Percentiles rank a stretch among this genome's conserved stretches.
These are phyloP conservation scores for Mobula birostris DNA, from an alignment of 2,113 vertebrate species.

Conservation along the genomic window DNA sequence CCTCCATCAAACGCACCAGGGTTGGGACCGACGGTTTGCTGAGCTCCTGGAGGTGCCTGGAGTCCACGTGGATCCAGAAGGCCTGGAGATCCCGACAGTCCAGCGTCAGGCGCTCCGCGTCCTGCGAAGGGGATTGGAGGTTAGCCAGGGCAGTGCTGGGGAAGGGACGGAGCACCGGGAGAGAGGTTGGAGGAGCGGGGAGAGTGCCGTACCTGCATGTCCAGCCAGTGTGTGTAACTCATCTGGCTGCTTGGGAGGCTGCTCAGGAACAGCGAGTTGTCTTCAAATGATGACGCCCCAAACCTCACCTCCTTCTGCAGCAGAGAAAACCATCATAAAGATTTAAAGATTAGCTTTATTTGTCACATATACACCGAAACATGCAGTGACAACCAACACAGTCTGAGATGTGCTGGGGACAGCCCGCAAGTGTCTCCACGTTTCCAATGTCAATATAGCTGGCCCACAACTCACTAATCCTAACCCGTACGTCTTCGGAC, in stretches of 20 bases:
- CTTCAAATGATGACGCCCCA: conserved; percentile 31
- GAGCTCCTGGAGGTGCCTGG: not conserved
- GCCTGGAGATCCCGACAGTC: not conserved
- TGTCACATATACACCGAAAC: no score
- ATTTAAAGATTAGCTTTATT: no score
- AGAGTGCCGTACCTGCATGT: conserved; percentile 22
- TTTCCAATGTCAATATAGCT: no score
- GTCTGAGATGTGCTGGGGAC: no score
- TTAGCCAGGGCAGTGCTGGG: not conserved
- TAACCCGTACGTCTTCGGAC: no score
- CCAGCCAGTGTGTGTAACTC: conserved; percentile 38
- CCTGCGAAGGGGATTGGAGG: not conserved
- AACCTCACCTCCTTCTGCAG: conserved; percentile 36
- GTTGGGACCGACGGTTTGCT: not conserved
- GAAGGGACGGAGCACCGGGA: not conserved
- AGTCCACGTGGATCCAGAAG: conserved; percentile 21
- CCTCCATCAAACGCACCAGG: not conserved
- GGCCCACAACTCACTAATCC: no score
- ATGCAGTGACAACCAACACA: no score
- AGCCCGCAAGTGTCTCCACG: no score
- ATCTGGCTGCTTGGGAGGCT: not conserved
- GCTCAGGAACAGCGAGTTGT: not conserved
- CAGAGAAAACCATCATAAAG: not conserved
- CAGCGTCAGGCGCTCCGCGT: not conserved
- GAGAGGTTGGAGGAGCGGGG: not conserved